These are phyloP conservation scores for Lampris incognitus DNA, from an alignment of 2,113 vertebrate species.

Conservation along the genomic window DNA sequence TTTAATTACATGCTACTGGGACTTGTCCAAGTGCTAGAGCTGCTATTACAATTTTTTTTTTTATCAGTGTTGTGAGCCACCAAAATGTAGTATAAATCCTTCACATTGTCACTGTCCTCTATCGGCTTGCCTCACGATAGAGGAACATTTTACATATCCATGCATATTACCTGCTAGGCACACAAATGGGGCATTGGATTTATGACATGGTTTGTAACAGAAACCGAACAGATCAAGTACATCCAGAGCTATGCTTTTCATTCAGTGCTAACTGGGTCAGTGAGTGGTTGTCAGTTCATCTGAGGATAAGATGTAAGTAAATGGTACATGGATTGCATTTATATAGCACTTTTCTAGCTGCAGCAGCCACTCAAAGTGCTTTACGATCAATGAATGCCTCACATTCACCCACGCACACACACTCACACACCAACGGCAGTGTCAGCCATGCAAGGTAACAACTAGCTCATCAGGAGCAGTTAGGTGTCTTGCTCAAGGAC, in stretches of 20 bases:
- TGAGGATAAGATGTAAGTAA: neutral
- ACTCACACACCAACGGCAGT: no score
- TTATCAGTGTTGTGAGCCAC: slow-evolving; percentile 39
- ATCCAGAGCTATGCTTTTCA: neutral
- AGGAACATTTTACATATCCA: neutral
- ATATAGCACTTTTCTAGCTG: no score
- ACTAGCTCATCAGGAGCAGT: no score
- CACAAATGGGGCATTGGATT: neutral
- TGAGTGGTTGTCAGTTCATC: neutral
- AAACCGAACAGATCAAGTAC: neutral
- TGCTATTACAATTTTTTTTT: slow-evolving; percentile 53
- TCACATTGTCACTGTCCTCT: slow-evolving; percentile 29
- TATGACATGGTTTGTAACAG: neutral
- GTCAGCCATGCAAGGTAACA: no score
- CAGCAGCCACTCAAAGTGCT: no score
- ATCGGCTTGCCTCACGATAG: neutral
- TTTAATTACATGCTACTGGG: slow-evolving; percentile 76
- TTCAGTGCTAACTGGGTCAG: slow-evolving; percentile 7
- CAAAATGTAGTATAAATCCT: slow-evolving; percentile 36
- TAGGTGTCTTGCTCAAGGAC: no score
- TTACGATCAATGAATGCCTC: no score
- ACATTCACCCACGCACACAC: no score
- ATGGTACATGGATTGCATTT: no score
- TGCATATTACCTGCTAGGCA: no score
- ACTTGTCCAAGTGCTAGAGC: slow-evolving; percentile 50